These are phyloP conservation scores for Synchiropus splendidus DNA, from an alignment of 2,113 vertebrate genomes.

Conservation along the genomic window DNA sequence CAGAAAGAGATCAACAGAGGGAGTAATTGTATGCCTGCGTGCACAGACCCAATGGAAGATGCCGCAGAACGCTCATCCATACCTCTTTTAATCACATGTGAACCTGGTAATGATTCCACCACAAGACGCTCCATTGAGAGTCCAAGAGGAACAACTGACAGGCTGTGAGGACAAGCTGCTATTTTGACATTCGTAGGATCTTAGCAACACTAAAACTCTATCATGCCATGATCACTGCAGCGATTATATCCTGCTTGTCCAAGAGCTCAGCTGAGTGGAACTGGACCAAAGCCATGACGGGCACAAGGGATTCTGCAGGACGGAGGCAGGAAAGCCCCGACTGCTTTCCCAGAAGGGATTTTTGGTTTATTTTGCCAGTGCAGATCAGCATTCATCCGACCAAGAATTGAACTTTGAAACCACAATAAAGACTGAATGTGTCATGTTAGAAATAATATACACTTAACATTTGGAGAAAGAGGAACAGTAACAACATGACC, in stretches of 20 bases:
- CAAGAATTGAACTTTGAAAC: too few species aligned
- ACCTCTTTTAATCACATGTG: constrained; percentile 43
- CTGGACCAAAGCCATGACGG: constrained; percentile 44
- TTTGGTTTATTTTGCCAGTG: too few species aligned
- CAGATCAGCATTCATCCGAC: too few species aligned
- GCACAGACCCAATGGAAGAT: neutral
- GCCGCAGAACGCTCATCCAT: constrained; percentile 23
- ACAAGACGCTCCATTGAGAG: constrained; percentile 31
- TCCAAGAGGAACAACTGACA: constrained; percentile 32
- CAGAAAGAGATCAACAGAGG: constrained; percentile 19
- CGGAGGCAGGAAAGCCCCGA: too few species aligned
- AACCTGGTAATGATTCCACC: constrained; percentile 39
- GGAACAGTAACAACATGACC: too few species aligned
- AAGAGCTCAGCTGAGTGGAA: constrained; percentile 53
- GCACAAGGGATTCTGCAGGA: constrained; percentile 39
- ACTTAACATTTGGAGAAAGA: too few species aligned
- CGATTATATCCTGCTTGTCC: constrained; percentile 31
- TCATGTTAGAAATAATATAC: too few species aligned
- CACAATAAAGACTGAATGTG: too few species aligned
- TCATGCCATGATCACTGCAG: constrained; percentile 38
- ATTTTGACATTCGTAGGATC: constrained; percentile 34
- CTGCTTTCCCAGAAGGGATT: too few species aligned
- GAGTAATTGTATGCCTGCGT: constrained; percentile 20
- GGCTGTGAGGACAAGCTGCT: constrained; percentile 33
- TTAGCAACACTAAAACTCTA: constrained; percentile 41